phyloP scores from a whole-genome alignment of 2,113 vertebrate genomes.

The Microcebus lehilahytsara region DNA sequence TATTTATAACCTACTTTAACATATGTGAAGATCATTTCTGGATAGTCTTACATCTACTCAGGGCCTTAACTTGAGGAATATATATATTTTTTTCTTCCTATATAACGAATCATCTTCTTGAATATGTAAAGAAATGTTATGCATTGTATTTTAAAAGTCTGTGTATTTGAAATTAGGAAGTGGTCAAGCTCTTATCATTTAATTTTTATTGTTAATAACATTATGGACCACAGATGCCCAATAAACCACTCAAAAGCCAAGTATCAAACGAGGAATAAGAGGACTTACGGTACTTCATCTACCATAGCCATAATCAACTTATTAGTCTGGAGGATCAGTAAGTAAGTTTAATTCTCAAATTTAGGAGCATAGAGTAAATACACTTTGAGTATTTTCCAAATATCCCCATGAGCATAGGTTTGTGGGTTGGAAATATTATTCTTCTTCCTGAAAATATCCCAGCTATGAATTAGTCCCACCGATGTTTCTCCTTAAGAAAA shows the following conservation, averaged over 20 bases:
- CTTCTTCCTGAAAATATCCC: neutral
- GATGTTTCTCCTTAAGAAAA: neutral
- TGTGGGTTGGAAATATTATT: neutral
- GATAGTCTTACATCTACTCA: neutral
- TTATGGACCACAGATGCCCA: accelerated
- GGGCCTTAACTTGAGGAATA: neutral
- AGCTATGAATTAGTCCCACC: too few relatives aligned
- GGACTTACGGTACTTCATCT: neutral
- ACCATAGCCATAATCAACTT: neutral
- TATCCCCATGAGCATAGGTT: neutral
- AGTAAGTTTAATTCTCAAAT: neutral
- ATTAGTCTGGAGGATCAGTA: neutral
- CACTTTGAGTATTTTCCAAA: neutral
- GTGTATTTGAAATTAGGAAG: neutral
- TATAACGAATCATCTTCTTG: neutral
- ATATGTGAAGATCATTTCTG: neutral
- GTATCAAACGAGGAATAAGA: neutral
- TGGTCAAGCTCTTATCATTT: neutral
- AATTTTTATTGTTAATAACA: neutral
- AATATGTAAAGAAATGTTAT: neutral
- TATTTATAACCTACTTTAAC: neutral
- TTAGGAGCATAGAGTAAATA: neutral
- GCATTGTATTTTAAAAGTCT: neutral
- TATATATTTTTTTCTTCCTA: neutral
- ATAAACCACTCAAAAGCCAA: neutral